phyloP scores from a whole-genome alignment of 1,140 invertebrate species.

The Halesus radiatus region DNA sequence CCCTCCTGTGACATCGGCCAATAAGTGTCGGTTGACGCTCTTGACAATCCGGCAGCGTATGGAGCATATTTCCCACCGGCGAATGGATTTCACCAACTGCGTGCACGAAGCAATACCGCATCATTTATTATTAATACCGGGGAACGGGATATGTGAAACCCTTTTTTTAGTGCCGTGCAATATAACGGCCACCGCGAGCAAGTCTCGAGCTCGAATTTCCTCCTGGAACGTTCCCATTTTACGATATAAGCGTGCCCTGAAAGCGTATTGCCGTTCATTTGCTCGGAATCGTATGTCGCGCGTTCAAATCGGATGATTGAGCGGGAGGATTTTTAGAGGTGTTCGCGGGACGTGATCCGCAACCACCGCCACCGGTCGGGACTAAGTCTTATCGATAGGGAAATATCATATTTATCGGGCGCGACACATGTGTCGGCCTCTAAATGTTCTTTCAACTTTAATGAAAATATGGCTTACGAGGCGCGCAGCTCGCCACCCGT shows the following conservation, averaged over 20 bases:
- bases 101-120: conserved; percentile 56
- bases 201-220: conserved; percentile 49
- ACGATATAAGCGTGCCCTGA: conserved; percentile 56
- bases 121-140: conserved; percentile 57
- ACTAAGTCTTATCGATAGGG: conserved; percentile 34
- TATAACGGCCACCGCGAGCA: conserved; percentile 47
- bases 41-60: conserved; percentile 47
- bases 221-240: conserved; percentile 55
- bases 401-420: conserved; percentile 53
- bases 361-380: conserved; percentile 13
- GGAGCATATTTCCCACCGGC: conserved; percentile 51
- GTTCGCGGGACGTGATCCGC: conserved; percentile 47
- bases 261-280: conserved; percentile 53
- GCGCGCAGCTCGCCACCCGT: neutral
- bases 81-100: conserved; percentile 51
- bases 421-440: conserved; percentile 49
- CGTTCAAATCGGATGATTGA: conserved; percentile 56
- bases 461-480: conserved; percentile 52
- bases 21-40: neutral
- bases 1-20: neutral
- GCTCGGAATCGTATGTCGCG: conserved; percentile 49
- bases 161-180: conserved; percentile 56
- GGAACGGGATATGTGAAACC: conserved; percentile 46
- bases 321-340: conserved; percentile 57
- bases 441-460: conserved; percentile 48